phyloP scores from a whole-genome alignment of 2,113 vertebrate genomes.

The Myiozetetes cayanensis region DNA sequence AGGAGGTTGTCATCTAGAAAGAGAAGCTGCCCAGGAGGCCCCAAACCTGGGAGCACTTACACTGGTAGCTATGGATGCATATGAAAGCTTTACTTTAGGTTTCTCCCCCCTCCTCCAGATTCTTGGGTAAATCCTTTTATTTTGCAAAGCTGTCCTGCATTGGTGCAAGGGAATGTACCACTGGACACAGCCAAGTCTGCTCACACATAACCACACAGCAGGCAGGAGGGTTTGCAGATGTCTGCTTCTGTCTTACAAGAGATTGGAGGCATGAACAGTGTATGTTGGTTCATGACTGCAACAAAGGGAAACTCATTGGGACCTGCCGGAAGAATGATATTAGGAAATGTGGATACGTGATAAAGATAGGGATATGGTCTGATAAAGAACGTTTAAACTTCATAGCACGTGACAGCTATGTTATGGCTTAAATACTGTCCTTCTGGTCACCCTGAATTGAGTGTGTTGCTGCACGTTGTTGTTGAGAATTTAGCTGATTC shows the following conservation, averaged over 20 bases:
- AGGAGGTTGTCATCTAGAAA: background rate
- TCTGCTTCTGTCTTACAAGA: background rate
- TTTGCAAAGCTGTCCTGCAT: background rate
- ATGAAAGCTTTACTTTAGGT: background rate
- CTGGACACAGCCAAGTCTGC: background rate
- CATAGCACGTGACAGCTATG: rapidly evolving
- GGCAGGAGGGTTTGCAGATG: background rate
- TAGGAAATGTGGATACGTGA: background rate
- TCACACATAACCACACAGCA: rapidly evolving
- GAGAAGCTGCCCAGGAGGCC: background rate
- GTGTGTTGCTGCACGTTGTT: background rate
- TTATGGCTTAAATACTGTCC: background rate
- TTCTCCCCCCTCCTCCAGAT: no score
- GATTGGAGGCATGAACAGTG: background rate
- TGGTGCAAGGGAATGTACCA: background rate
- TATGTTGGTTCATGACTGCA: background rate
- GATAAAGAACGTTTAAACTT: background rate
- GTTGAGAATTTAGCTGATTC: background rate
- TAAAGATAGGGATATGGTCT: background rate
- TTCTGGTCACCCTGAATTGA: background rate
- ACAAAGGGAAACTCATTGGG: background rate
- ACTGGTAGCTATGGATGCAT: background rate
- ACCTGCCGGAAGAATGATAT: background rate
- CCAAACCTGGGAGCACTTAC: no score
- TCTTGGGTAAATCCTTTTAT: background rate